These are phyloP conservation scores for cattle (Bos taurus) DNA, from an alignment of 2,113 vertebrate species.

Conservation along the genomic window ARS-UCD2.0 NC_037343.1:68365501-68366000, in stretches of 20 bases:
- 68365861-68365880: background rate
- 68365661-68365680: background rate
- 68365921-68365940: background rate
- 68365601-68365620: background rate
- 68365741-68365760: background rate
- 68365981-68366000: background rate
- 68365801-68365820: background rate
- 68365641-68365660: background rate
- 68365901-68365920: background rate
- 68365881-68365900: background rate
- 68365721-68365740: background rate
- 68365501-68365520: background rate
- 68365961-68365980: background rate
- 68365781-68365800: background rate
- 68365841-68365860: background rate
- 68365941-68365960: background rate
- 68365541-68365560: background rate
- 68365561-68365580: background rate
- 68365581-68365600: background rate
- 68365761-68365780: background rate
- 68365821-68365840: background rate
- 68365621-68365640: background rate
- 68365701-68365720: background rate
- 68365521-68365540: background rate
- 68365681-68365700: fast-evolving